Percentiles rank a stretch among this genome's conserved stretches.
These are phyloP conservation scores for Andrena trimmerana DNA, from an alignment of 2,888 invertebrate species.

Conservation along the genomic window DNA sequence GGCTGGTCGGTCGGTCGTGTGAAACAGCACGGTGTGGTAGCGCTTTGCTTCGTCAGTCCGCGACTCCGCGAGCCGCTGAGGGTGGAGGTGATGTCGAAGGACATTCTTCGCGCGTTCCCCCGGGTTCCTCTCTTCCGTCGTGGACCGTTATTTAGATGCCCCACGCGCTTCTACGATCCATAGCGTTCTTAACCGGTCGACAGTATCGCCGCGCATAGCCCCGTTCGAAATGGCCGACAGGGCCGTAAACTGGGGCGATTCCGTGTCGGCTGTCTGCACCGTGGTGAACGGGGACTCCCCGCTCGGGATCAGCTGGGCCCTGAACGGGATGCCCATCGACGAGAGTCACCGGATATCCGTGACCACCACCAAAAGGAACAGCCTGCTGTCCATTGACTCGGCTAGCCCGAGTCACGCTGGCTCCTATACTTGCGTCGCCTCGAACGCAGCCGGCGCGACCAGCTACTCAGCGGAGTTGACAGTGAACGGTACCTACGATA, in stretches of 20 bases:
- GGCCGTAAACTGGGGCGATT: conserved; percentile 89
- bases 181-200: conserved; percentile 47
- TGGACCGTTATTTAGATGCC: not conserved
- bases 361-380: conserved; percentile 83
- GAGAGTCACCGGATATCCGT: conserved; percentile 67
- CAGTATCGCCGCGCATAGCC: conserved; percentile 91
- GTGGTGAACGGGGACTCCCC: conserved; percentile 92
- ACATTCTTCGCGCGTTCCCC: not conserved
- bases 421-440: conserved; percentile 89
- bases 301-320: conserved; percentile 90
- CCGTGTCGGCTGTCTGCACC: conserved; percentile 89
- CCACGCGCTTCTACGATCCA: conserved; percentile 4
- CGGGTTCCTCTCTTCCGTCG: not conserved
- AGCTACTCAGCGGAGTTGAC: conserved; percentile 86
- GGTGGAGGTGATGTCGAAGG: conserved; percentile 37
- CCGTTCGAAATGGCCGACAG: conserved; percentile 89
- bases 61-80: conserved; percentile 37
- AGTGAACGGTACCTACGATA: conserved; percentile 87
- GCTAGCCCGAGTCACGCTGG: conserved; percentile 89
- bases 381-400: conserved; percentile 88
- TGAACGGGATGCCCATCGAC: conserved; percentile 88
- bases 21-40: conserved; percentile 31
- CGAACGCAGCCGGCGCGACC: conserved; percentile 87
- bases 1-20: conserved; percentile 81
- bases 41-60: conserved; percentile 24